These are phyloP conservation scores for Zootermopsis nevadensis DNA, from an alignment of 2,888 invertebrate species.

Conservation along the genomic window DNA sequence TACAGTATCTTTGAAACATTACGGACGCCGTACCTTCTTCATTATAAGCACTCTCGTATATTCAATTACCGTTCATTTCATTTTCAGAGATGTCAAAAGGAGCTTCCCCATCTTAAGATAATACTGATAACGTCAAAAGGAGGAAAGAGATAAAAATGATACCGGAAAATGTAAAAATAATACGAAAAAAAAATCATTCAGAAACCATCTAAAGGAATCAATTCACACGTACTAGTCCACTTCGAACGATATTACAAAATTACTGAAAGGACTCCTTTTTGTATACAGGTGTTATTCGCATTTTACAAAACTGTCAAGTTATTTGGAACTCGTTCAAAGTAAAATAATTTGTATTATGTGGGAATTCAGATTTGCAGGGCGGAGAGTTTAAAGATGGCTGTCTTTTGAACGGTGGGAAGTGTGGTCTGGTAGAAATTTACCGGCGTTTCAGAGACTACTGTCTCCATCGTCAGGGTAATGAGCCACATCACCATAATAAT, in stretches of 20 bases:
- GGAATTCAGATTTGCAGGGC: no score
- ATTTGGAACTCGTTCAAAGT: no score
- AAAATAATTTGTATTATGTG: no score
- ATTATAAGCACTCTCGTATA: neutral
- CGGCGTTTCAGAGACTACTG: no score
- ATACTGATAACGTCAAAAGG: neutral
- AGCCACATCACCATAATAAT: no score
- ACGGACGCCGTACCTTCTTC: neutral
- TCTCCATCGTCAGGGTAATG: no score
- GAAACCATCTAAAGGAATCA: neutral
- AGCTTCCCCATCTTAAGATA: neutral
- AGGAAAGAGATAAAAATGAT: neutral
- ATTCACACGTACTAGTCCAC: neutral
- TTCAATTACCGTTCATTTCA: conserved; percentile 1
- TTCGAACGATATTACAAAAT: neutral
- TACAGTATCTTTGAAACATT: neutral
- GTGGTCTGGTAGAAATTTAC: no score
- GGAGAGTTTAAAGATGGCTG: no score
- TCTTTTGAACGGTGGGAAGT: no score
- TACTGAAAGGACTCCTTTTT: neutral
- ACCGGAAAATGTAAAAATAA: neutral
- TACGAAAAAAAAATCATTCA: neutral
- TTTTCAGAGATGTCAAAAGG: neutral
- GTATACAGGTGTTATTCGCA: no score
- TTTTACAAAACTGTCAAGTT: no score